phyloP scores from a whole-genome alignment of 2,113 vertebrate species.

The Trochalopteron elliotii region DNA sequence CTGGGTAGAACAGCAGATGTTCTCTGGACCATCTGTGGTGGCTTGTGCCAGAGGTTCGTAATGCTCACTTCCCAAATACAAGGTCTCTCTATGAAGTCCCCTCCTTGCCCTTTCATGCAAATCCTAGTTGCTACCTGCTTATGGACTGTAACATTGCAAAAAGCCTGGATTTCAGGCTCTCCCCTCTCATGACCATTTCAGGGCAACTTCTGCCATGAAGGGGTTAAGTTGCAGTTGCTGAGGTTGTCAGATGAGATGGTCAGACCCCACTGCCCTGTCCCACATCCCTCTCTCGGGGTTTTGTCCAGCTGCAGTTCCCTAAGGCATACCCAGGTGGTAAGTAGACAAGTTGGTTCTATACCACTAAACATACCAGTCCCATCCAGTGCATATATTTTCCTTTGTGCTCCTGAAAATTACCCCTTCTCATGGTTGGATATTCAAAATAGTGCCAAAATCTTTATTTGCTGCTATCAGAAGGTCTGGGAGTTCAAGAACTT shows the following conservation, averaged over 20 bases:
- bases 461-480: not conserved
- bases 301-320: not conserved
- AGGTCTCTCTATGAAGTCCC: not conserved
- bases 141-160: not conserved
- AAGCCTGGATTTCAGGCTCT: not conserved
- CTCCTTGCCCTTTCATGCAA: not conserved
- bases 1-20: not conserved
- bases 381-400: not conserved
- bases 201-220: not conserved
- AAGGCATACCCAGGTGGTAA: not conserved
- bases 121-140: not conserved
- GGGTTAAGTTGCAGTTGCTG: not conserved
- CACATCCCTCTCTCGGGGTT: not conserved
- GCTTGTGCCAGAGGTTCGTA: not conserved
- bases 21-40: not conserved
- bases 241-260: not conserved
- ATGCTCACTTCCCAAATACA: not conserved
- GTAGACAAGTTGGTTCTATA: not conserved
- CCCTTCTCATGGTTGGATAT: not conserved
- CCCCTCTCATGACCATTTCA: not conserved
- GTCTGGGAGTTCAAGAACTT: not conserved
- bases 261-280: not conserved
- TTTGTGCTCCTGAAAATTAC: not conserved
- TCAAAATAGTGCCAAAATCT: not conserved
- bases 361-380: not conserved